Evolutionary conservation across 2,888 invertebrate genomes (phyloP), one percentile per base, ranked within the genome.

Genomic region (Erpobdella octoculata): DNA sequence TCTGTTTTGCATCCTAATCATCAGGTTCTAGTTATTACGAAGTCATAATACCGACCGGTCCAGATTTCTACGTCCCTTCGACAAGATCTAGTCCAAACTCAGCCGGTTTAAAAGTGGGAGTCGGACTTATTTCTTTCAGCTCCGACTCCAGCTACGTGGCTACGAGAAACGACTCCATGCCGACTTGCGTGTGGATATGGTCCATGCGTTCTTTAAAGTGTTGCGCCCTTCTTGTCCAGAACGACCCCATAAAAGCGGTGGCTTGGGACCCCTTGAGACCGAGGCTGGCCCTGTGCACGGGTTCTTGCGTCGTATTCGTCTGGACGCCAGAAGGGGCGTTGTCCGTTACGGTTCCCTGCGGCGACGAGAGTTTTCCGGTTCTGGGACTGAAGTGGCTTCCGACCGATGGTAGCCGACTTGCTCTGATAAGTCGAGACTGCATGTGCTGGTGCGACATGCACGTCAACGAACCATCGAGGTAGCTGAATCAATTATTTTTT

Each of bases 151-250:
- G 80, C 69, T 84, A 81, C 74, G 74, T 84, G 75, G 80, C 78
- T 74, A 81, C 82, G 3, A 76, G 78, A 58, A 83, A 83, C 75
- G 80, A 83, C 72, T 82, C 81, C 74, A 82, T 83, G 82, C 84
- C 84, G 2, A 78, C 78, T 71, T 79, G 79, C 5, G 72, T 84
- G 66, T 84, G 84, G 83, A 80, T 84, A 62, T 84, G 83, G 84
- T 80, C 81, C 65, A 76, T 83, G 9, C 76, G 78, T 71, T 78
- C 77, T 37, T 75, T 84, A 6, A 65, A 76, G 0, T 76, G 81
- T 41, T 78, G 78, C 73, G 79, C 81, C n/a, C 78, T 83, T 0
- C 76, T 84, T 3, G 76, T 83, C 31, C 84, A 84, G 67, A 78
- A 78, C 37, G 76, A 79, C 21, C 79, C 82, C 3, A 80, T 84